Conservation (phyloP, 2,888 invertebrate genomes). For the Idaea biselata region DNA sequence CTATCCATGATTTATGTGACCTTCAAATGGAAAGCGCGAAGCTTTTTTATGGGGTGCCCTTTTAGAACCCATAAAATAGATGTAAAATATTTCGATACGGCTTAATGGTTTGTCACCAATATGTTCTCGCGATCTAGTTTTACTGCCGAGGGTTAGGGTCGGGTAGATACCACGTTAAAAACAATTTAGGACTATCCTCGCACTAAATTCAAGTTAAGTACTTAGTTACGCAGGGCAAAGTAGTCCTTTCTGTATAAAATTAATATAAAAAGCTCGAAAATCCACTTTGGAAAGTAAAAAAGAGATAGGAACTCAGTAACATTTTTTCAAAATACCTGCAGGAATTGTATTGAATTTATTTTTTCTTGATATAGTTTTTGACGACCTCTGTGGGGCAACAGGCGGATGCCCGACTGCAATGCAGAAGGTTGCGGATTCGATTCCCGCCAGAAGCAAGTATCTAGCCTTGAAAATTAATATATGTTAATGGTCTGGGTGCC, state of each 20-base stretch:
- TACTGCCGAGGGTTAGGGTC: neutral
- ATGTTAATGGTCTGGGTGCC: too few relatives aligned
- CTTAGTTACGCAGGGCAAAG: neutral
- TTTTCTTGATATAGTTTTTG: too few relatives aligned
- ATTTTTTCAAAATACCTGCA: too few relatives aligned
- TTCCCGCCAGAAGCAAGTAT: too few relatives aligned
- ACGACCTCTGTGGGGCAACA: too few relatives aligned
- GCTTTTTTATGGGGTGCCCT: slow-evolving; percentile 28
- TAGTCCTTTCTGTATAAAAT: neutral
- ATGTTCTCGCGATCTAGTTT: neutral
- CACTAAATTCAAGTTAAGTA: neutral
- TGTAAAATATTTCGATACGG: slow-evolving; percentile 25
- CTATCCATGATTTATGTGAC: slow-evolving; percentile 29
- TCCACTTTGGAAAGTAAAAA: too few relatives aligned
- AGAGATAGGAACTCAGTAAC: too few relatives aligned
- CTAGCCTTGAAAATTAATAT: too few relatives aligned
- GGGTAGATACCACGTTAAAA: neutral
- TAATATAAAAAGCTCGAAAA: too few relatives aligned
- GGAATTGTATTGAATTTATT: too few relatives aligned
- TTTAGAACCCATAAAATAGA: slow-evolving; percentile 24
- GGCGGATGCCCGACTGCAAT: too few relatives aligned
- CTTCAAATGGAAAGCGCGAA: slow-evolving; percentile 27
- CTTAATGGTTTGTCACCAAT: neutral
- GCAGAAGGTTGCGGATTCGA: too few relatives aligned
- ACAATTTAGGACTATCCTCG: neutral